phyloP scores from a whole-genome alignment of 2,797 vertebrate genomes.

The Tapirus indicus region DNA sequence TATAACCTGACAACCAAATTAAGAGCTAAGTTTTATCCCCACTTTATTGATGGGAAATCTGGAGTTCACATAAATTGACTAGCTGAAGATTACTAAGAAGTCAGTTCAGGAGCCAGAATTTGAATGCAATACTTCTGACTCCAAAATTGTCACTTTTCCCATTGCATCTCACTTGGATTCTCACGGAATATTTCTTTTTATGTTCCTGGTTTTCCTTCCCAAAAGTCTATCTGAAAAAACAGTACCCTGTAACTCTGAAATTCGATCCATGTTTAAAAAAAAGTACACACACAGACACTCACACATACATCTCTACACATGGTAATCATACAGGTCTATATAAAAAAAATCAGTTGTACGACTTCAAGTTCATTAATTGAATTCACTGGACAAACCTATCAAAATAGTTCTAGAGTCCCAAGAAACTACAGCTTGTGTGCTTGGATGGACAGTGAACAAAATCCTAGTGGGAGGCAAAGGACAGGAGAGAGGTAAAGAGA shows the following conservation, averaged over 20 bases:
- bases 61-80: neutral
- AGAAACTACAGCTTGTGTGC: neutral
- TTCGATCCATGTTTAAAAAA: neutral
- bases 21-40: slow-evolving; percentile 24
- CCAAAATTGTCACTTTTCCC: neutral
- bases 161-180: neutral
- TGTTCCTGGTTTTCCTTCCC: neutral
- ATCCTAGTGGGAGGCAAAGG: neutral
- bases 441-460: neutral
- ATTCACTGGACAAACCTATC: neutral
- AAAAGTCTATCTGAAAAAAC: neutral
- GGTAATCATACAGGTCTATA: neutral
- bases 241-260: neutral
- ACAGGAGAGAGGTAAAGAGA: neutral
- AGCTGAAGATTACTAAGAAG: neutral
- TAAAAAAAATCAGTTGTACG: neutral
- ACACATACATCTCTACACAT: neutral
- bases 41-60: neutral
- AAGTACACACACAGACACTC: neutral
- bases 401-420: neutral
- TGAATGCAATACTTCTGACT: neutral
- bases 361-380: neutral
- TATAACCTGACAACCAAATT: neutral
- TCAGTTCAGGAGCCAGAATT: neutral
- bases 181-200: neutral